Conservation (phyloP, 2,113 vertebrate species). For the Elephantulus edwardii region DNA sequence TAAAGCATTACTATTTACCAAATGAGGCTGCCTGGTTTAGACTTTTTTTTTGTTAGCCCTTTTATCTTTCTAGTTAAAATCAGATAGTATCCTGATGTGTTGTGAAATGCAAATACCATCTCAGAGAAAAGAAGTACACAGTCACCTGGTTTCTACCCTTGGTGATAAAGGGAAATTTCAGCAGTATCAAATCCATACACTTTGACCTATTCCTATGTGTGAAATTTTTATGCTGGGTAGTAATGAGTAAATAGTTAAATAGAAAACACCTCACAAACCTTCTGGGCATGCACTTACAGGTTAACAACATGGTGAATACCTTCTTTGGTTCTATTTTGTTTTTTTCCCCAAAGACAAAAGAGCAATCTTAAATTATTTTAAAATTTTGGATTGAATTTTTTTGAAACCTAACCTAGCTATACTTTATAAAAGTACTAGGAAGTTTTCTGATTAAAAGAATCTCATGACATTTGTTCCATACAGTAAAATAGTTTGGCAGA, state of each 20-base stretch:
- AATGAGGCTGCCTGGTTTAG: background rate
- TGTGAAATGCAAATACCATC: background rate
- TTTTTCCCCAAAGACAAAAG: background rate
- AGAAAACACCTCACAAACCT: background rate
- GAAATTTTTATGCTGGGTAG: constrained; percentile 4
- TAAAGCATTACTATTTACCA: background rate
- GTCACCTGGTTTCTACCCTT: constrained; percentile 6
- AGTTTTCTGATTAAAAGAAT: constrained; percentile 10
- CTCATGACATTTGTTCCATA: background rate
- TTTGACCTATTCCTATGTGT: background rate
- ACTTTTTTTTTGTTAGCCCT: background rate
- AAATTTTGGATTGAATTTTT: constrained; percentile 21
- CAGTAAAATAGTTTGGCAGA: background rate
- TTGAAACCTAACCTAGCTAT: background rate
- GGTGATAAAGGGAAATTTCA: background rate
- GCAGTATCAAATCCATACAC: background rate
- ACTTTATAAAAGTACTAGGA: background rate
- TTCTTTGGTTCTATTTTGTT: background rate
- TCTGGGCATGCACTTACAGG: background rate
- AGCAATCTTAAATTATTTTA: background rate
- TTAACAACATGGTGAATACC: background rate
- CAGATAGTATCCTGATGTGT: background rate
- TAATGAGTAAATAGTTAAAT: background rate
- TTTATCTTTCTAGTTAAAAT: background rate
- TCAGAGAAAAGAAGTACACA: background rate